These are phyloP conservation scores for Pyxicephalus adspersus DNA, from an alignment of 2,113 vertebrate species.

Conservation along the genomic window DNA sequence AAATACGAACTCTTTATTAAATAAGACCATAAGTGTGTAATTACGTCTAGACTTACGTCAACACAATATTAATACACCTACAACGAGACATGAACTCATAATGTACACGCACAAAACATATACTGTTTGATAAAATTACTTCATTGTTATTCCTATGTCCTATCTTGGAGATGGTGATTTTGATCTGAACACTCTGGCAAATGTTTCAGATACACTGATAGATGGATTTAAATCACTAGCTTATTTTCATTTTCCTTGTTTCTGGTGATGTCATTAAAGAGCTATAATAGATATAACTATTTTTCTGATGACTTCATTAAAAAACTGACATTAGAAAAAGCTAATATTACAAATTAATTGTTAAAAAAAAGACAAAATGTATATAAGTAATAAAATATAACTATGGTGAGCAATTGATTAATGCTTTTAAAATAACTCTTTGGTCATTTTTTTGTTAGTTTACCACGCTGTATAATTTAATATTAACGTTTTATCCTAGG, in stretches of 20 bases:
- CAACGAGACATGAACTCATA: background rate
- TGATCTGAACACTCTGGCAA: background rate
- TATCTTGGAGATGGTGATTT: constrained; percentile 20
- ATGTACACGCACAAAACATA: background rate
- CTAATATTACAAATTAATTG: too few relatives aligned
- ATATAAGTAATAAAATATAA: too few relatives aligned
- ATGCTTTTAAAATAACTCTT: too few relatives aligned
- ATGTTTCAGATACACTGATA: background rate
- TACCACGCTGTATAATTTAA: too few relatives aligned
- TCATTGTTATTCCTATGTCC: background rate
- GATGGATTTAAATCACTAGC: constrained; percentile 9
- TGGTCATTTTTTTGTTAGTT: too few relatives aligned
- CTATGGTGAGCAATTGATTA: too few relatives aligned
- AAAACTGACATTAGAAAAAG: background rate
- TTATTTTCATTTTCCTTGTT: constrained; percentile 13
- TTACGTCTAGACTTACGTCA: constrained; percentile 29
- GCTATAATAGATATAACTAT: constrained; percentile 3
- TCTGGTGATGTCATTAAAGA: constrained; percentile 11
- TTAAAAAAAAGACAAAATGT: too few relatives aligned
- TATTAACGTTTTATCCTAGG: too few relatives aligned
- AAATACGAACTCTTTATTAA: too few relatives aligned
- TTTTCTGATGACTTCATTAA: constrained; percentile 14
- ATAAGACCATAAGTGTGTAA: too few relatives aligned
- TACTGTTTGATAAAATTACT: constrained; percentile 1
- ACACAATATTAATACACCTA: background rate